Evolutionary conservation across 2,888 invertebrate genomes (phyloP).

Genomic region (Ligdia adustata): DNA sequence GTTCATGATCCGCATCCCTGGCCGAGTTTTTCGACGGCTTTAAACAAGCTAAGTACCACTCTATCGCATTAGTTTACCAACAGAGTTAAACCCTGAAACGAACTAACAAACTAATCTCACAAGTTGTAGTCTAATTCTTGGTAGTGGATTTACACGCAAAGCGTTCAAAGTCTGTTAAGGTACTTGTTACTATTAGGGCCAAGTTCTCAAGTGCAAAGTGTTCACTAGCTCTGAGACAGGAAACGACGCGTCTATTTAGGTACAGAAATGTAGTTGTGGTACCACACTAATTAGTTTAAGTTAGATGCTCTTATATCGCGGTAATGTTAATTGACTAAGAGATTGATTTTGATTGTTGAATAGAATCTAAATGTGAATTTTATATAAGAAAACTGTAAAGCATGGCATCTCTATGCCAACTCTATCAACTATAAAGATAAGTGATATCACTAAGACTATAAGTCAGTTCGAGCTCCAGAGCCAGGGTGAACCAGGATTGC

Average conservation of each 20-base stretch:
- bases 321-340: no score
- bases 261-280: no score
- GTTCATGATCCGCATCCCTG: no score
- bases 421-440: no score
- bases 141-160: conserved; percentile 7
- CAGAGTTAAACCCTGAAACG: neutral
- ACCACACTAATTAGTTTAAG: conserved; percentile 4
- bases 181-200: neutral
- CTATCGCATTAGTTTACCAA: neutral
- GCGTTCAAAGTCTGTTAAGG: neutral
- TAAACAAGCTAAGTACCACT: neutral
- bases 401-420: no score
- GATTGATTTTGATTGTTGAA: conserved; percentile 6
- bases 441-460: no score
- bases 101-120: conserved; percentile 13
- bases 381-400: no score
- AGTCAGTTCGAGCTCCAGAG: no score
- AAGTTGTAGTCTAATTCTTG: conserved; percentile 8
- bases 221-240: conserved; percentile 12
- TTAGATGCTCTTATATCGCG: conserved; percentile 4
- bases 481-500: no score
- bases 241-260: neutral
- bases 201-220: conserved; percentile 13
- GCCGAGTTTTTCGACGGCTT: no score
- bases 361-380: no score